Base-by-base conservation (phyloP, 2,888 invertebrate genomes). In the Cynaeus angustus region DNA sequence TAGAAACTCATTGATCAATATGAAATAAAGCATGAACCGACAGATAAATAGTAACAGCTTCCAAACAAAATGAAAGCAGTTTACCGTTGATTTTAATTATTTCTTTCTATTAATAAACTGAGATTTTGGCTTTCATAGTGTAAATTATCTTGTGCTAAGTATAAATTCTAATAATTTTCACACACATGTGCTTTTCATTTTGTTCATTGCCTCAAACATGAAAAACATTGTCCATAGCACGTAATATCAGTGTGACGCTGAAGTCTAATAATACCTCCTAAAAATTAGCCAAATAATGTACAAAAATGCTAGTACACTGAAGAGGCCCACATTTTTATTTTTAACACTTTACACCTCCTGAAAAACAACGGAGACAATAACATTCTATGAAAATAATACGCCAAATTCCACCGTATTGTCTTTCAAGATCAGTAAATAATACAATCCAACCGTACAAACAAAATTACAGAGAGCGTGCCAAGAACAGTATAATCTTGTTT, bases 271-370 rank as follows among this genome's bases (percentile, higher is more conserved):
- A 72, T 72, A 72, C 13, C 12, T 45, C 58, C 62, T 68, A 61
- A 55, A 66, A 69, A 52, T n/a, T 48, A 72, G 75, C 75, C 75
- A 75, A 75, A 66, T 68, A 73, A 72, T 65, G 66, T 69, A 71
- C 38, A 56, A 53, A 59, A 46, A 50, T 21, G 30, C 33, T 46
- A 52, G 33, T 38, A 45, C 46, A 52, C 55, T n/a, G 14, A 55
- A 21, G 45, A 43, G 45, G 43, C 13, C 65, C 45, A 28, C 53
- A 26, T 9, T n/a, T 65, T 65, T 53, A 62, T 62, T 62, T 62
- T 62, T 62, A 62, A 10, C 38, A 10, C 12, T 52, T 62, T 52
- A 38, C 52, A 52, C 62, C 59, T 59, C 28, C 16, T 9, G 28
- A 30, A 21, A 50, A 62, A 62, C 33, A 50, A 26, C n/a, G n/a